Percentiles rank a stretch among this genome's conserved stretches.
Evolutionary conservation across 2,888 invertebrate genomes (phyloP).

Genomic region (Lasioglossum lativentre): DNA sequence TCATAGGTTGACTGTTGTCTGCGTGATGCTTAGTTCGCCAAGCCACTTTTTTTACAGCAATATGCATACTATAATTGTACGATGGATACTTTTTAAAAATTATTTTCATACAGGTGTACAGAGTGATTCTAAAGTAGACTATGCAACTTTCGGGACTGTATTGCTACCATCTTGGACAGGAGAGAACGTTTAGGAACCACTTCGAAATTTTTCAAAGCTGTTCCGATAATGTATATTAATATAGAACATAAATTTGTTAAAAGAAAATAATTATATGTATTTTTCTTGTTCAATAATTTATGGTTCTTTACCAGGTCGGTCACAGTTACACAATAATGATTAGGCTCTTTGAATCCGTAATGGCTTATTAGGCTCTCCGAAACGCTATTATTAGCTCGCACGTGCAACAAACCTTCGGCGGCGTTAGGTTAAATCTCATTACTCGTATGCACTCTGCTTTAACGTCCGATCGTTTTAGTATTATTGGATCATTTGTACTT

Average conservation of each 20-base stretch:
- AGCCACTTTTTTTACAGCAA: slow-evolving; percentile 3
- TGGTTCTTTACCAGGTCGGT: neutral
- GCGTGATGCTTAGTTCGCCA: slow-evolving; percentile 24
- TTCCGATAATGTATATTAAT: neutral
- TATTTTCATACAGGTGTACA: slow-evolving; percentile 34
- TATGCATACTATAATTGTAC: slow-evolving; percentile 9
- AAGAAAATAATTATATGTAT: too few species aligned
- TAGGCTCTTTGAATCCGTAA: neutral
- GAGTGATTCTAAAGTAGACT: slow-evolving; percentile 16
- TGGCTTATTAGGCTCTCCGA: neutral
- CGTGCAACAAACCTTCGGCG: neutral
- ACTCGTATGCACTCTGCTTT: neutral
- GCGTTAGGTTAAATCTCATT: slow-evolving; percentile 9
- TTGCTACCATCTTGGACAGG: neutral
- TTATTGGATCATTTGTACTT: slow-evolving; percentile 7
- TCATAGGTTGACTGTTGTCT: slow-evolving; percentile 26
- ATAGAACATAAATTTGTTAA: neutral
- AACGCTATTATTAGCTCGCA: neutral
- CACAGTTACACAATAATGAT: neutral
- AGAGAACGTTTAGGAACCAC: neutral
- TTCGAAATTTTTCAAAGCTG: neutral
- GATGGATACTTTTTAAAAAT: slow-evolving; percentile 16
- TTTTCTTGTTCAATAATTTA: neutral
- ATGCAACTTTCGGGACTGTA: neutral
- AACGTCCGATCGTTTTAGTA: neutral